Evolutionary conservation across 1,140 invertebrate species (phyloP).

Genomic region (Daktulosphaira vitifoliae): DNA sequence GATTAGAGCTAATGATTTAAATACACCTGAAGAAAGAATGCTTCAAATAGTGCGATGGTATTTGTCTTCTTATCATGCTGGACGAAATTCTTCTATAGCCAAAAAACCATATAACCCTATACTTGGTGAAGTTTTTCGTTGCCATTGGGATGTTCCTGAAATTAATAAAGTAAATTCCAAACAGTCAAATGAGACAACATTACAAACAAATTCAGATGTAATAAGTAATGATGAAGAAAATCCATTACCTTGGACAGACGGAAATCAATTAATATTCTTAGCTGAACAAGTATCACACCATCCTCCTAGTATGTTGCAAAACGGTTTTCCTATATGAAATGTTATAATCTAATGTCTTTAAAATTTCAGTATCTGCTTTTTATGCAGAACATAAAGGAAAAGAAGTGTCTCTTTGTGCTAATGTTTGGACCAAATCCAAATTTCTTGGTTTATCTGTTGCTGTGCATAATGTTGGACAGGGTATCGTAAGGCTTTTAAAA

Average conservation of each 20-base stretch:
- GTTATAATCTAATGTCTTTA: conserved; percentile 6
- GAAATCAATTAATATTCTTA: conserved; percentile 76
- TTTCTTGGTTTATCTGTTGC: conserved; percentile 93
- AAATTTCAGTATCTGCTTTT: conserved; percentile 75
- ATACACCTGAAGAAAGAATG: conserved; percentile 80
- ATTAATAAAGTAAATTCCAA: conserved; percentile 36
- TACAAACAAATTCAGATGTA: conserved; percentile 10
- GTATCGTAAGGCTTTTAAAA: conserved; percentile 70
- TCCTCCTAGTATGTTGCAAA: conserved; percentile 69
- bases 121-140: conserved; percentile 87
- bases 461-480: conserved; percentile 77
- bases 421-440: conserved; percentile 97
- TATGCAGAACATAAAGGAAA: conserved; percentile 91
- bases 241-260: conserved; percentile 69
- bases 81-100: conserved; percentile 84
- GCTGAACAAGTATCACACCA: conserved; percentile 99
- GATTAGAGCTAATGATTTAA: conserved; percentile 74
- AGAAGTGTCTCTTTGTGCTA: conserved; percentile 81
- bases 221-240: conserved; percentile 53
- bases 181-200: background rate
- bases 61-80: conserved; percentile 92
- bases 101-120: conserved; percentile 98
- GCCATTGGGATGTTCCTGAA: conserved; percentile 67
- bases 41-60: conserved; percentile 91
- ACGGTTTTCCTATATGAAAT: background rate